Evolutionary conservation across 2,113 vertebrate species (phyloP), one percentile per base, ranked within the genome.

Genomic region (Axis porcinus): DNA sequence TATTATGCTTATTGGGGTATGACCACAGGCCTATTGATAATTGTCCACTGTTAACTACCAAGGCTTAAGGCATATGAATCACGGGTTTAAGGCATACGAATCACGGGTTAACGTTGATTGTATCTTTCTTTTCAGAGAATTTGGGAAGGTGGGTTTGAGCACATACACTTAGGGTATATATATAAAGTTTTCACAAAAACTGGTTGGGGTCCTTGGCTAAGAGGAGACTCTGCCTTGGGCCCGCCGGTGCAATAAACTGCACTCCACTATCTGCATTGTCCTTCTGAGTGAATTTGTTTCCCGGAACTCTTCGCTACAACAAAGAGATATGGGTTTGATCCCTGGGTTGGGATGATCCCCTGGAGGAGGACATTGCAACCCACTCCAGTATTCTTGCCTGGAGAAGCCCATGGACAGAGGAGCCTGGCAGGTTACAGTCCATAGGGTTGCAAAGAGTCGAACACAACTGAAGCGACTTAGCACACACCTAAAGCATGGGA

Each of bases 221-320:
- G n/a, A 70, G n/a, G 67, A 70, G n/a, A 6, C 19, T 70, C n/a
- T 70, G 19, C 67, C 19, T 40, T 70, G 67, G 67, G 5, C 67
- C 67, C 0, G 1, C n/a, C 0, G 19, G n/a, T 40, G 19, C 40
- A 11, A 70, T 70, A 23, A 70, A 6, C 19, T 23, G 19, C n/a
- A 40, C 19, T 40, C 67, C 0, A 1, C 64, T 23, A 36, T 70
- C n/a, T 12, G 64, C 67, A 23, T 21, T 40, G 67, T 70, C 19
- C 67, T 70, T 70, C 67, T 70, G 19, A 40, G 67, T 70, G 19
- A 70, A 1, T 70, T 23, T 70, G n/a, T 70, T 70, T 70, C 67
- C 67, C 2, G 0, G 67, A 70, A 40, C 2, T 70, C 5, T n/a
- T 23, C 19, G n/a, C 67, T 70, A 74, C 19, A 23, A 40, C 67